Conservation (phyloP, 2,888 invertebrate genomes). For the Conus canariensis region DNA sequence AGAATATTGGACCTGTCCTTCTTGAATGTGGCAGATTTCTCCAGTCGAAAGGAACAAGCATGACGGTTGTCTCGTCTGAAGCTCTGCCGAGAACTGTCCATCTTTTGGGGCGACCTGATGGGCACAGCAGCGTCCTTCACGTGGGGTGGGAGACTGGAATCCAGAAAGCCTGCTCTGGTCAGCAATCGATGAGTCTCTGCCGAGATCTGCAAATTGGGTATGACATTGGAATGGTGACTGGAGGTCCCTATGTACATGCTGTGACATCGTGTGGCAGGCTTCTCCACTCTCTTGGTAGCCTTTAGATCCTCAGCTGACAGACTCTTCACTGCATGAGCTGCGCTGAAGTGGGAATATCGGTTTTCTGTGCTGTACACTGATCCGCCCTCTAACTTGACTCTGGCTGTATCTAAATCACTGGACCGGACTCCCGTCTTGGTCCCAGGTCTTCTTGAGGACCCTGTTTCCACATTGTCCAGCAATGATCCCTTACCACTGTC, state of each 20-base stretch:
- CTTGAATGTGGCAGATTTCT: background rate
- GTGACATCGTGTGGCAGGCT: conserved; percentile 55
- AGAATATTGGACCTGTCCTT: background rate
- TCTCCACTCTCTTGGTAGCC: conserved; percentile 22
- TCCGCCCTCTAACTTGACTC: background rate
- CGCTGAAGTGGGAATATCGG: background rate
- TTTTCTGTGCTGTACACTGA: background rate
- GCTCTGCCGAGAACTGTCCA: background rate
- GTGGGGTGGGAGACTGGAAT: conserved; percentile 43
- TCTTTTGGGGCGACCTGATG: conserved; percentile 51
- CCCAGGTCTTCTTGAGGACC: background rate
- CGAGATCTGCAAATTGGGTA: conserved; percentile 70
- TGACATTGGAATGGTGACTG: conserved; percentile 49
- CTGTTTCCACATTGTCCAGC: background rate
- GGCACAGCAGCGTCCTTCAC: conserved; percentile 50
- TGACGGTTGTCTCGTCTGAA: conserved; percentile 7
- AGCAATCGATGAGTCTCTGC: conserved; percentile 70
- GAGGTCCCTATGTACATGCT: conserved; percentile 56
- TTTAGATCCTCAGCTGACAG: conserved; percentile 51
- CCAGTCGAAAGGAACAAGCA: conserved; percentile 26
- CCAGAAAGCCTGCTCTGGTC: conserved; percentile 69
- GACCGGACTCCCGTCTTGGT: conserved; percentile 20
- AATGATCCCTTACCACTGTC: conserved; percentile 69
- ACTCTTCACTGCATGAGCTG: conserved; percentile 40
- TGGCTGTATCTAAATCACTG: background rate